A percentile compares a stretch with the other conserved stretches of the same genome.
Conservation (phyloP, 1,140 invertebrate genomes). For the Drusus annulatus region DNA sequence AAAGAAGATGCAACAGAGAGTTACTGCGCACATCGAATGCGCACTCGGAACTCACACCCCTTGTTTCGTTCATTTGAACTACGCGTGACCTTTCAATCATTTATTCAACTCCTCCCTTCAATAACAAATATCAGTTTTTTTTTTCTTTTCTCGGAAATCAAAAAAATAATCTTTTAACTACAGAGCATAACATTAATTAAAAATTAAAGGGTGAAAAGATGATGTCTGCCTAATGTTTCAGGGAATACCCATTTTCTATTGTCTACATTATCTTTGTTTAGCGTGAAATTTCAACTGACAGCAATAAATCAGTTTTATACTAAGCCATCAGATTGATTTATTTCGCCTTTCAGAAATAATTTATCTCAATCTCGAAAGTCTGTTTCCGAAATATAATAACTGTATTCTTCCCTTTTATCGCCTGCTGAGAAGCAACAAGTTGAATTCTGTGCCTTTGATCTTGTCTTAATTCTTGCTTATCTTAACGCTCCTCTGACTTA, state of each 20-base stretch:
- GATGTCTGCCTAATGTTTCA: too few relatives aligned
- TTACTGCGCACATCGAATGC: constrained; percentile 19
- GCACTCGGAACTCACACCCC: background rate
- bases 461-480: background rate
- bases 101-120: too few relatives aligned
- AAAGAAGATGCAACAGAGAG: background rate
- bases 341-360: too few relatives aligned
- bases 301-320: background rate
- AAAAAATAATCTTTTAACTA: background rate
- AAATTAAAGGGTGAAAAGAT: too few relatives aligned
- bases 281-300: background rate
- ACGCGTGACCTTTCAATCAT: too few relatives aligned
- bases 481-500: too few relatives aligned
- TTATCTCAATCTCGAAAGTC: too few relatives aligned
- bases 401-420: background rate
- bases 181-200: too few relatives aligned
- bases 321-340: background rate
- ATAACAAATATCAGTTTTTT: background rate
- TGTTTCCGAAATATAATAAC: background rate
- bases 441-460: constrained; percentile 3
- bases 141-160: background rate
- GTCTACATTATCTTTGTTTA: background rate
- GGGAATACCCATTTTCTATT: too few relatives aligned
- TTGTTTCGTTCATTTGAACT: too few relatives aligned
- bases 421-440: constrained; percentile 26